Base-by-base conservation (phyloP, 1,140 invertebrate genomes). In the Apis florea region DNA sequence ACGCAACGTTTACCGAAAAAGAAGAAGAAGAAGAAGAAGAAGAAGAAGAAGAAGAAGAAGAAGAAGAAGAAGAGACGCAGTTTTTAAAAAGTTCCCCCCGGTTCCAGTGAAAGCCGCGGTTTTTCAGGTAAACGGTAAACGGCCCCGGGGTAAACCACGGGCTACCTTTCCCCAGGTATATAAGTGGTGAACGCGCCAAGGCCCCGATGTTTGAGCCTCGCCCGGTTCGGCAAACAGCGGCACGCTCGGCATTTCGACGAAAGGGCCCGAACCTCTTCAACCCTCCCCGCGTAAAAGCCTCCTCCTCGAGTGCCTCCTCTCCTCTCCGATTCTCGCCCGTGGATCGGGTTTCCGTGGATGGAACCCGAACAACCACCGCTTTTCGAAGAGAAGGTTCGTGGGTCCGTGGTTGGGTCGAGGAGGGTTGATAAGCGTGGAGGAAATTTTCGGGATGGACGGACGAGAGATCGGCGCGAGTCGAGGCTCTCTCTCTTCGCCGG, bases 171-270 rank as follows among this genome's bases (percentile, higher is more conserved):
- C 69, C 40, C 76, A 78, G 86, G 85, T 84, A 87, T 67, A 40
- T 0, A 31, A 31, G 53, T 56, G 17, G 58, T 15, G n/a, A n/a
- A 24, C 56, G 69, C 19, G 63, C 19, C n/a, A n/a, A n/a, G 31
- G 88, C 89, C 58, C 83, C 85, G 61, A 80, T 92, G 90, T 92
- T 92, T 92, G 89, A 90, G 72, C 86, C 88, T 87, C 70, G 68
- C 82, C 76, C 79, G 83, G 82, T 88, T 84, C 54, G 85, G 83
- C 89, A 93, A 93, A 92, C 89, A 92, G 89, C 91, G 91, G 90
- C 89, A 85, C 89, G 91, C 89, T 91, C 90, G 85, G 85, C 80
- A 85, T 88, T 89, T 89, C 79, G 81, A 87, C 82, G 76, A 90
- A 90, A 88, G 89, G 83, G 78, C 72, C 79, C 87, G 83, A 79